Evolutionary conservation across 2,888 invertebrate genomes (phyloP), one percentile per base, ranked within the genome.

Genomic region (Lathronympha strigana): DNA sequence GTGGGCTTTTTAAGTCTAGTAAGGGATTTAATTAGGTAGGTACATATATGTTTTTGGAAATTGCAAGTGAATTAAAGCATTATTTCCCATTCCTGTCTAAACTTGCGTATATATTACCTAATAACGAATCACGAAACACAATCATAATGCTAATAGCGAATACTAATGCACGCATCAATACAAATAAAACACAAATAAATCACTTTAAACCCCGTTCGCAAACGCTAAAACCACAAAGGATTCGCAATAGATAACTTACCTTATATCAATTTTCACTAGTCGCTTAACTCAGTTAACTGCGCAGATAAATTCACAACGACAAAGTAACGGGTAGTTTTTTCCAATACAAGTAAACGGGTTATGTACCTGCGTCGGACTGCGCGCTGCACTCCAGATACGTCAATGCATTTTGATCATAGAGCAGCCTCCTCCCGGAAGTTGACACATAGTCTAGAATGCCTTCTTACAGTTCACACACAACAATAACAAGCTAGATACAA

Each of bases 391-490:
- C 43, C 43, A 11, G 53, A 33, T 38, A 50, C 66, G 67, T 66
- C 19, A 36, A 67, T 55, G 66, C 62, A 63, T 66, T 72, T 69
- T 72, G 28, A 57, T 49, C 63, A 63, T 50, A 63, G 63, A 50
- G 40, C 38, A 57, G 61, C 5, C 13, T 60, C 33, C 11, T 33
- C 64, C 67, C 72, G 63, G 63, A 58, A 60, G 45, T 43, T 17
- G 55, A 4, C 33, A 19, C 13, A 21, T 36, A 36, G 33, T 23
- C 23, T 23, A n/a, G 36, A 36, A 3, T 19, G 15, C 6, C 31
- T 45, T 6, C n/a, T 43, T 25, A 45, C 9, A 17, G 19, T 8
- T n/a, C n/a, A n/a, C 8, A 28, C 28, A 6, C 11, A 19, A 2
- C n/a, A 9, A 4, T 25, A 50, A 50, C 2, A 31, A 50, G 4